Evolutionary conservation across 1,140 invertebrate species (phyloP).

Genomic region (Helicoverpa zea): DNA sequence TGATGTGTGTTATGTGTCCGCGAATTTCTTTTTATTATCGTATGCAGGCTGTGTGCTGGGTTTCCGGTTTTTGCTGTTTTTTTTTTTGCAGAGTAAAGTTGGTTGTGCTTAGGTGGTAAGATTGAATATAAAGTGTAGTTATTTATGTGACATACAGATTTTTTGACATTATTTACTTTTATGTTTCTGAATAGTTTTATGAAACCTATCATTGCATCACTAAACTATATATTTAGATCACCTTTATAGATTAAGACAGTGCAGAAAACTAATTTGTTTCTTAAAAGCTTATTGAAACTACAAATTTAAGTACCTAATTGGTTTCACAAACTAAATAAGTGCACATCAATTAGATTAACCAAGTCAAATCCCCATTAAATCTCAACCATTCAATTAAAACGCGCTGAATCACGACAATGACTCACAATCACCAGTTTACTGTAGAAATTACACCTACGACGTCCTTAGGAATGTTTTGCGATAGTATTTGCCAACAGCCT

Average conservation of each 20-base stretch:
- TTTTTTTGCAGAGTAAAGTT: background rate
- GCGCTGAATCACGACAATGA: constrained; percentile 1
- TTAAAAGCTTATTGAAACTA: too few species aligned
- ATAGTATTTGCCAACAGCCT: constrained; percentile 53
- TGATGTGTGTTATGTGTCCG: constrained; percentile 12
- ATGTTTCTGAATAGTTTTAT: too few species aligned
- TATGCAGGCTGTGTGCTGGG: background rate
- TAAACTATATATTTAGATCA: too few species aligned
- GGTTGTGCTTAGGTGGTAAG: too few species aligned
- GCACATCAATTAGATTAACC: background rate
- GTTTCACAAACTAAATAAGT: too few species aligned
- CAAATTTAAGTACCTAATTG: too few species aligned
- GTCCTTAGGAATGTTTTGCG: constrained; percentile 26
- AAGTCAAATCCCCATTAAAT: background rate
- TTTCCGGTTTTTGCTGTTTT: constrained; percentile 14
- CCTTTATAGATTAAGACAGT: too few species aligned
- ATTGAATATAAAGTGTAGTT: too few species aligned
- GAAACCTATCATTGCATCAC: too few species aligned
- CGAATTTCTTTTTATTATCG: constrained; percentile 28
- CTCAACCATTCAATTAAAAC: background rate
- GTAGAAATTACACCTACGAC: constrained; percentile 12
- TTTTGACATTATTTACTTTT: too few species aligned
- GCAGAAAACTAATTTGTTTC: too few species aligned
- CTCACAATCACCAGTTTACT: constrained; percentile 13
- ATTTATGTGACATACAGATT: too few species aligned